Evolutionary conservation across 2,888 invertebrate species (phyloP), one percentile per base, ranked within the genome.

Genomic region (Oeneis ivallda): DNA sequence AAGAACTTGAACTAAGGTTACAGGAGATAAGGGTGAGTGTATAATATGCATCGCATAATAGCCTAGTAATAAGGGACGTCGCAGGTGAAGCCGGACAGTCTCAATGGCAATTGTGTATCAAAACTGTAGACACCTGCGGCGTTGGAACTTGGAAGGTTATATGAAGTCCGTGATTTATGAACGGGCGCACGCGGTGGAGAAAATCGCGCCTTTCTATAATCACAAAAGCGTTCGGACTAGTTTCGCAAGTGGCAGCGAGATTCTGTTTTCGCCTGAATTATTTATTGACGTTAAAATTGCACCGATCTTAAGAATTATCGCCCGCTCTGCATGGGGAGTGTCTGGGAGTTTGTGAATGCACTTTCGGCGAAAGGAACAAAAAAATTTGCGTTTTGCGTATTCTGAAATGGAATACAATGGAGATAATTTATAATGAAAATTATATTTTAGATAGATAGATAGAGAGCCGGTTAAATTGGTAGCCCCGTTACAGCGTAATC

Each of bases 51-150:
- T 71, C 73, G 71, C 67, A 74, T 74, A 72, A 50, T 50, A 11
- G 49, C 49, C 11, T 10, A 11, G 74, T 70, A 86, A 84, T 83
- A 84, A 82, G 81, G 79, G 79, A 78, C 68, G 41, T 79, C 74
- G 81, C 86, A 86, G 85, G 85, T 86, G 87, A 76, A 78, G 76
- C 70, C 74, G 64, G 76, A 79, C 79, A 82, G 59, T 67, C 19
- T 41, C 19, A 39, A 60, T 71, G 74, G 85, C 83, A 84, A 85
- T 80, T 72, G 75, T 66, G 79, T 81, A 80, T 77, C 78, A 75
- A 49, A 45, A 49, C 60, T 70, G 72, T 73, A 82, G 83, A 81
- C 87, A 88, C 88, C 87, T 89, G 90, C 84, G 77, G 78, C 71
- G 75, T 71, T 70, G 66, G 66, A 70, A 9, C 19, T 50, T 11